phyloP scores from a whole-genome alignment of 2,888 invertebrate species.

The Proisotoma minuta region DNA sequence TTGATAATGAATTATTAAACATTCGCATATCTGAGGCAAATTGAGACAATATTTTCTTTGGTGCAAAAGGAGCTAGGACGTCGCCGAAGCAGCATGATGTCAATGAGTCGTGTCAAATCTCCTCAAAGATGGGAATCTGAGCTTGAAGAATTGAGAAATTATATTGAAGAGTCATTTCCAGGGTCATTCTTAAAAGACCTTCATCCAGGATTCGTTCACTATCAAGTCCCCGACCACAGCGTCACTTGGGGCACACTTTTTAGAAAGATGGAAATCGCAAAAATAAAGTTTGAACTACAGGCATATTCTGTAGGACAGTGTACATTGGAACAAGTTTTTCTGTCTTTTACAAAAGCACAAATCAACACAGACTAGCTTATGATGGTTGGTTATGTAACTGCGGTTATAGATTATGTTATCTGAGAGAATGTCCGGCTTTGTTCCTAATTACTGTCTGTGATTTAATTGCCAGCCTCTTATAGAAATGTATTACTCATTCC shows the following conservation, averaged over 20 bases:
- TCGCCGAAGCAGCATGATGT: constrained; percentile 8
- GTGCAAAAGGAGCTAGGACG: constrained; percentile 10
- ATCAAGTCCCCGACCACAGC: constrained; percentile 24
- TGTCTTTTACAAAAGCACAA: constrained; percentile 33
- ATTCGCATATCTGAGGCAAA: no score
- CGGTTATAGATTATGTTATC: background rate
- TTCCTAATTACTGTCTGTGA: constrained; percentile 3
- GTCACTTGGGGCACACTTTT: constrained; percentile 67
- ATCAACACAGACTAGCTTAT: constrained; percentile 22
- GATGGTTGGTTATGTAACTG: background rate
- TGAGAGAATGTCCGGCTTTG: background rate
- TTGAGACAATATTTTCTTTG: no score
- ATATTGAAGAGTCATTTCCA: constrained; percentile 28
- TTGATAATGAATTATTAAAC: background rate
- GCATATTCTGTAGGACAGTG: constrained; percentile 77
- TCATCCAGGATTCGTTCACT: constrained; percentile 28
- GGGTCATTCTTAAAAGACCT: constrained; percentile 11
- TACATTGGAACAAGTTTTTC: constrained; percentile 67
- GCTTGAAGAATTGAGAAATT: constrained; percentile 21
- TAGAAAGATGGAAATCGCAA: constrained; percentile 53
- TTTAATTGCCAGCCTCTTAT: background rate
- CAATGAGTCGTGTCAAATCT: background rate
- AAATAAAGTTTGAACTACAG: constrained; percentile 59
- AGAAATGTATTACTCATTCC: background rate
- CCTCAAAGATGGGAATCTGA: constrained; percentile 25